Base-by-base conservation (phyloP, 2,113 vertebrate species). In the Chlorodrepanis virens region DNA sequence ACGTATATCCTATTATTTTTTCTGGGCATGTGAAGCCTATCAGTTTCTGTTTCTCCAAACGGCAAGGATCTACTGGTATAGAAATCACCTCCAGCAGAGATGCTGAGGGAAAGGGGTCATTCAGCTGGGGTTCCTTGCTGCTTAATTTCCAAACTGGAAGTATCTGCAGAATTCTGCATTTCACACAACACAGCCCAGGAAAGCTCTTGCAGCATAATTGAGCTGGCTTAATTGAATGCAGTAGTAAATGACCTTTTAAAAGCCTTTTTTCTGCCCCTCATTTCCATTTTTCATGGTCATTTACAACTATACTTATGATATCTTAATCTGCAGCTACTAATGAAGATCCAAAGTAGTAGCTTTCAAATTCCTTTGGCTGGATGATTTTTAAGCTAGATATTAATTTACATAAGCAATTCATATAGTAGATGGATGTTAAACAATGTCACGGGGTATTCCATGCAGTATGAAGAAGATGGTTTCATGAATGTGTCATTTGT, bases 231-330 rank as follows among this genome's bases (percentile, higher is more conserved):
- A 93, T 85, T 77, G 40, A 37, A 2, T 44, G 54, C 72, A 71
- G 67, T 53, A 70, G 67, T 90, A 91, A 95, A 85, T 83, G 87
- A 86, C 85, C 90, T 94, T 86, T 85, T 93, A 93, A 93, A 82
- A 59, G 80, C 39, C 69, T 91, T 94, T 90, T 90, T 91, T 89
- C 52, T 91, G 17, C 33, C 11, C 29, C 45, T 97, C 80, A 90
- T 95, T 95, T 93, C 82, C 82, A 88, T 93, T 91, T 93, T 88
- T 90, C 83, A 90, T 71, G 60, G 71, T 83, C 75, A 75, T 96
- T 94, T 96, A 81, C 64, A 89, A 49, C 35, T 71, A n/a, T 49
- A 67, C 10, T 91, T 87, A 70, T 0, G 3, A 42, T 95, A 92
- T 95, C 92, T 83, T 93, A 93, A 93, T 95, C 72, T 47, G 31